These are phyloP conservation scores for Crenichthys baileyi DNA, from an alignment of 2,797 vertebrate genomes.

Conservation along the genomic window DNA sequence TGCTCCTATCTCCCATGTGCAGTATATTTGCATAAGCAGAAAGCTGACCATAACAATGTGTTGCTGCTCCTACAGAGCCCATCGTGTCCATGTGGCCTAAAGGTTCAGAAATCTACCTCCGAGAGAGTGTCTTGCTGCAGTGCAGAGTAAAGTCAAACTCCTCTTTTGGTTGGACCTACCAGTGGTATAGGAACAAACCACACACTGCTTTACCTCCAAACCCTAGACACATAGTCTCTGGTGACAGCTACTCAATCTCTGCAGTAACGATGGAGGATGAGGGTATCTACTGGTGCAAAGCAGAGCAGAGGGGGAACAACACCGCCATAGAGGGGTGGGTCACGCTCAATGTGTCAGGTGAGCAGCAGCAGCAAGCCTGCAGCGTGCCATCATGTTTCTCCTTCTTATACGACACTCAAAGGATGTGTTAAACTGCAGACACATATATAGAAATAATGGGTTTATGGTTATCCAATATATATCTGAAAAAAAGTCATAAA, in stretches of 20 bases:
- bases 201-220: slow-evolving; percentile 5
- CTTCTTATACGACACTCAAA: not conserved
- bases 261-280: slow-evolving; percentile 52
- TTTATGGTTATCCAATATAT: not conserved
- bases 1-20: slow-evolving; percentile 5
- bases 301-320: slow-evolving; percentile 27
- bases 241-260: slow-evolving; percentile 64
- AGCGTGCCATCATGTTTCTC: slow-evolving; percentile 22
- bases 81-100: slow-evolving; percentile 60
- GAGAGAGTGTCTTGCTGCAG: slow-evolving; percentile 63
- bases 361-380: slow-evolving; percentile 24
- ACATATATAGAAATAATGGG: not conserved
- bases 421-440: slow-evolving; percentile 3
- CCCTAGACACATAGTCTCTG: slow-evolving; percentile 48
- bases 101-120: slow-evolving; percentile 54
- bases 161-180: slow-evolving; percentile 40
- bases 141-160: slow-evolving; percentile 47
- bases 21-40: not conserved
- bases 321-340: not conserved
- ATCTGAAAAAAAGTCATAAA: not conserved
- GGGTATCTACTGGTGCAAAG: slow-evolving; percentile 65
- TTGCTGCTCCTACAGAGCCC: slow-evolving; percentile 49
- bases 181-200: slow-evolving; percentile 47
- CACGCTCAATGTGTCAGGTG: slow-evolving; percentile 66
- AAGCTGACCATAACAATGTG: not conserved